These are phyloP conservation scores for Sigmodon hispidus DNA, from an alignment of 2,113 vertebrate species.

Conservation along the genomic window DNA sequence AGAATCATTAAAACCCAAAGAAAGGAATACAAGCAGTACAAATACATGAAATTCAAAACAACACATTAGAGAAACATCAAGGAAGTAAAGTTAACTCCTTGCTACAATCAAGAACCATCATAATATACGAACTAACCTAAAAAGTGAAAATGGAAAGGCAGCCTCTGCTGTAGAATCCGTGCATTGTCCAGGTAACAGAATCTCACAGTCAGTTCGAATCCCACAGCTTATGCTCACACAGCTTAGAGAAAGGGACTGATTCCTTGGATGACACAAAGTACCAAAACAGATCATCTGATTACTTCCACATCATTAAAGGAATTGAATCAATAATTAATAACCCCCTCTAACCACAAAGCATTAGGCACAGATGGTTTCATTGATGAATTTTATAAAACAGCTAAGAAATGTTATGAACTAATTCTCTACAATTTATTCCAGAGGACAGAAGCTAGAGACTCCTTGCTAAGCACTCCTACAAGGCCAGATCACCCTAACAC, in stretches of 20 bases:
- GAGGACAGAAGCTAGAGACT: not conserved
- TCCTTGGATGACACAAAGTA: not conserved
- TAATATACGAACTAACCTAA: not conserved
- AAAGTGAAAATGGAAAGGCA: not conserved
- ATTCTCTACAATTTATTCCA: not conserved
- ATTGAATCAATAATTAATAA: not conserved
- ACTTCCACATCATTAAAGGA: not conserved
- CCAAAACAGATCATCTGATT: not conserved
- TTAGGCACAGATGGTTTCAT: not conserved
- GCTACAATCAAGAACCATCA: not conserved
- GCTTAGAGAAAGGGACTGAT: not conserved
- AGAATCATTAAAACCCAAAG: not conserved
- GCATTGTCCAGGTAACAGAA: not conserved
- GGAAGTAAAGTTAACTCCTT: not conserved
- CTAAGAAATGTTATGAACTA: not conserved
- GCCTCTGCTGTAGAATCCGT: not conserved
- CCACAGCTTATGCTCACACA: not conserved
- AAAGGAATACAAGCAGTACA: not conserved
- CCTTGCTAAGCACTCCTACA: not conserved
- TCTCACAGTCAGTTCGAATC: not conserved
- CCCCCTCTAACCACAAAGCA: not conserved
- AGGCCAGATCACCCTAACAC: not conserved
- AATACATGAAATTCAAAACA: not conserved
- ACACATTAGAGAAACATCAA: not conserved
- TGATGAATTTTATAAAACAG: not conserved